A percentile compares a stretch with the other conserved stretches of the same genome.
Evolutionary conservation across 2,113 vertebrate species (phyloP).

Genomic region (Rostratula benghalensis): DNA sequence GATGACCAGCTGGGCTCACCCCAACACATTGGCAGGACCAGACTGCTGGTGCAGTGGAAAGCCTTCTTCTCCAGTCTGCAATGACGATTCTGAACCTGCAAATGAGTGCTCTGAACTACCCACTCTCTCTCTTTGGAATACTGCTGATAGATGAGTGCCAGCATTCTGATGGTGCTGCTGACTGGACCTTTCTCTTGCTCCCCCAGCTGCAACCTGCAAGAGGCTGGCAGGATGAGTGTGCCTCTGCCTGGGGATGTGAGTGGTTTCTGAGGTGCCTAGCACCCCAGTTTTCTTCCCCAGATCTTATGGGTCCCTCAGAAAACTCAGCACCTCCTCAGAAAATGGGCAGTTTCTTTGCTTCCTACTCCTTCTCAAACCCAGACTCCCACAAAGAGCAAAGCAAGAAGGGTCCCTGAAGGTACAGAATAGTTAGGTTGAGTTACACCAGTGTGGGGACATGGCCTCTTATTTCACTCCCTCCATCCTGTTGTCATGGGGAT

Average conservation of each 20-base stretch:
- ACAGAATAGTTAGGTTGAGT: not conserved
- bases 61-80: not conserved
- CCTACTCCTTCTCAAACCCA: not conserved
- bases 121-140: not conserved
- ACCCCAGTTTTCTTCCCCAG: not conserved
- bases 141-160: not conserved
- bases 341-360: not conserved
- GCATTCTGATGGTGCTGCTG: not conserved
- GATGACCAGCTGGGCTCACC: not conserved
- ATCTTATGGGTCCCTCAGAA: not conserved
- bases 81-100: fast-evolving
- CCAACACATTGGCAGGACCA: not conserved
- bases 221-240: fast-evolving
- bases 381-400: not conserved
- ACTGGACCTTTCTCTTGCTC: not conserved
- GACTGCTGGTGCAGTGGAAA: not conserved
- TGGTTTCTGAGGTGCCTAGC: not conserved
- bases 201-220: not conserved
- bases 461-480: not conserved
- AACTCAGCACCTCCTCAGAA: not conserved
- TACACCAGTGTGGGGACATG: not conserved
- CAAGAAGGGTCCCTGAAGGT: not conserved
- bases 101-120: not conserved
- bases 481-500: fast-evolving
- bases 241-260: not conserved